Conservation (phyloP, 2,888 invertebrate species). For the Meteorus cinctellus region DNA sequence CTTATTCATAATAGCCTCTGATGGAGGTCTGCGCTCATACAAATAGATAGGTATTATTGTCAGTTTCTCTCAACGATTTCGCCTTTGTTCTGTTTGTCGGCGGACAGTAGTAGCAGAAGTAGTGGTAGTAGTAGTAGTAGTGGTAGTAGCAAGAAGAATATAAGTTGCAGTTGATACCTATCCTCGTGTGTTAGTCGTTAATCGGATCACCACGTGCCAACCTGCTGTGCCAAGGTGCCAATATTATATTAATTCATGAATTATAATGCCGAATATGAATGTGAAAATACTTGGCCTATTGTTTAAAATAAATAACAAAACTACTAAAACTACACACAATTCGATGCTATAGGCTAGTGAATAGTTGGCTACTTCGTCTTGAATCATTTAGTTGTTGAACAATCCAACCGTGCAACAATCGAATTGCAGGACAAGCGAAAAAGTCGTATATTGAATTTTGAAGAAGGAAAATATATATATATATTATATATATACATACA, state of each 20-base stretch:
- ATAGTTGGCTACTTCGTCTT: too few species aligned
- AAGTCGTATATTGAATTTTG: too few species aligned
- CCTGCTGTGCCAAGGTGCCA: constrained; percentile 65
- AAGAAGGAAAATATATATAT: too few species aligned
- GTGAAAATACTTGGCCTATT: background rate
- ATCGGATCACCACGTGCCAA: constrained; percentile 69
- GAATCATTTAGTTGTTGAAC: too few species aligned
- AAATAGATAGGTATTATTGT: constrained; percentile 66
- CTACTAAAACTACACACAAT: too few species aligned
- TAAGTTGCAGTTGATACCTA: constrained; percentile 57
- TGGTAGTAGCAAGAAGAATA: constrained; percentile 50
- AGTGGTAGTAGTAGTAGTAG: constrained; percentile 34
- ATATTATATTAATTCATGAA: constrained; percentile 53
- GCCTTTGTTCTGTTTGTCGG: background rate
- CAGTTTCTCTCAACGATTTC: constrained; percentile 56
- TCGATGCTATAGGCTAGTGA: too few species aligned
- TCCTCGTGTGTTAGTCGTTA: constrained; percentile 69
- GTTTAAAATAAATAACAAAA: constrained; percentile 48
- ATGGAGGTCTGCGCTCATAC: background rate
- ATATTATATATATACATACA: too few species aligned
- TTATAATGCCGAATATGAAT: background rate
- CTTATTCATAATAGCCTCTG: background rate
- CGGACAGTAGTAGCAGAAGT: background rate
- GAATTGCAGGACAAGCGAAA: too few species aligned
- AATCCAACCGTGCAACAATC: too few species aligned